A percentile compares a stretch with the other conserved stretches of the same genome.
Conservation (phyloP, 2,113 vertebrate species). For the Apteryx owenii region DNA sequence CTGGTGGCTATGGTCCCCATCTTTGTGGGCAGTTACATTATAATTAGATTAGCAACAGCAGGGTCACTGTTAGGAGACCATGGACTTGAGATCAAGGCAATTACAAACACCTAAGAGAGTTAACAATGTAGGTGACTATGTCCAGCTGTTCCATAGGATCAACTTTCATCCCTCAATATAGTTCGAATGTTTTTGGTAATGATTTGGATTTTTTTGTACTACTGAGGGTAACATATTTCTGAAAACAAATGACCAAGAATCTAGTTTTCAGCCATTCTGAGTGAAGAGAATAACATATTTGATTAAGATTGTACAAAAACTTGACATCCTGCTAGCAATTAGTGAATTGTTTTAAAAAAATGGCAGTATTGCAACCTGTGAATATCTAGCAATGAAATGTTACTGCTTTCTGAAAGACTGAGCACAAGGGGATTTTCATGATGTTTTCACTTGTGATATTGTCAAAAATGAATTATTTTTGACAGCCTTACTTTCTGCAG, state of each 20-base stretch:
- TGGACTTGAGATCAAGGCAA: neutral
- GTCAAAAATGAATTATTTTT: neutral
- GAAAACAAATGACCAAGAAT: conserved; percentile 79
- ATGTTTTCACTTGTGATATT: neutral
- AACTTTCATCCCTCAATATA: neutral
- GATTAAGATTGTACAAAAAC: neutral
- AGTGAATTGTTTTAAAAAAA: neutral
- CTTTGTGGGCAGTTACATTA: neutral
- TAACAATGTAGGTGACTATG: neutral
- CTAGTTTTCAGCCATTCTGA: conserved; percentile 86
- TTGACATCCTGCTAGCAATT: neutral
- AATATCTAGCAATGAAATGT: neutral
- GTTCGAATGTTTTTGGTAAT: neutral
- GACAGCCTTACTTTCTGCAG: neutral
- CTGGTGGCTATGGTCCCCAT: neutral
- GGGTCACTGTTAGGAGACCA: neutral
- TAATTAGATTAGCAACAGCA: neutral
- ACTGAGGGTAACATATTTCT: neutral
- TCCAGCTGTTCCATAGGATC: neutral
- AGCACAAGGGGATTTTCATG: neutral
- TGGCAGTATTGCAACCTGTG: neutral
- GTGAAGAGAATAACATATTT: conserved; percentile 78
- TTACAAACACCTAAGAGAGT: neutral
- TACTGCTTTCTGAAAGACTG: neutral
- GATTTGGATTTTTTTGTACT: neutral